Percentiles rank a stretch among this genome's conserved stretches.
phyloP scores from a whole-genome alignment of 2,113 vertebrate genomes.

The Myotis yumanensis region DNA sequence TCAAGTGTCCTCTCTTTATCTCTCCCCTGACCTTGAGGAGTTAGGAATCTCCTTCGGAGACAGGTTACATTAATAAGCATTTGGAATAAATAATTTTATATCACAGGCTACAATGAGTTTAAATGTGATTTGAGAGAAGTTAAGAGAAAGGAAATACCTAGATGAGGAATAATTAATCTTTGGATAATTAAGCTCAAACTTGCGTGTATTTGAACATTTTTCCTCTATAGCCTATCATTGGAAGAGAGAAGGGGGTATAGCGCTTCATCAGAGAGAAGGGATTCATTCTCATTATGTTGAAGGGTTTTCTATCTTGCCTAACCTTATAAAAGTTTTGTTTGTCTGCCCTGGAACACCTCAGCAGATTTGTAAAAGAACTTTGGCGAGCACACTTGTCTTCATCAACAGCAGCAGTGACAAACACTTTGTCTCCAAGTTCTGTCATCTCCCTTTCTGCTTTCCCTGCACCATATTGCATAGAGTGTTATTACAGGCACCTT shows the following conservation, averaged over 20 bases:
- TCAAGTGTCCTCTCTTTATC: background rate
- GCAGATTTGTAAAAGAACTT: conserved; percentile 48
- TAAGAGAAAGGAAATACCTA: background rate
- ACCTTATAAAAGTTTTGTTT: conserved; percentile 19
- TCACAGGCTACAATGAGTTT: background rate
- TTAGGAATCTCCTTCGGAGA: background rate
- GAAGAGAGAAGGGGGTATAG: background rate
- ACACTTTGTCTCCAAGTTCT: background rate
- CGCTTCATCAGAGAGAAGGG: background rate
- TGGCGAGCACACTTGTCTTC: conserved; percentile 61
- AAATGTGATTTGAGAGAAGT: background rate
- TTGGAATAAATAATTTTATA: background rate
- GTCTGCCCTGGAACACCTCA: conserved; percentile 19
- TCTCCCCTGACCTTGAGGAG: background rate
- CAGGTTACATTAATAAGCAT: background rate
- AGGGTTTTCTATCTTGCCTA: conserved; percentile 35
- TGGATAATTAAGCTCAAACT: background rate
- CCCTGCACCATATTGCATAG: background rate
- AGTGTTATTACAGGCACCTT: background rate
- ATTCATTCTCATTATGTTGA: conserved; percentile 52
- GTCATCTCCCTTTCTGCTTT: conserved; percentile 1
- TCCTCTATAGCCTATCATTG: background rate
- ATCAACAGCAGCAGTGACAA: conserved; percentile 34
- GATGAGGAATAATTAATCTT: background rate
- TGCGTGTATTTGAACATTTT: background rate